Evolutionary conservation across 2,888 invertebrate species (phyloP).

Genomic region (Sisyra nigra): DNA sequence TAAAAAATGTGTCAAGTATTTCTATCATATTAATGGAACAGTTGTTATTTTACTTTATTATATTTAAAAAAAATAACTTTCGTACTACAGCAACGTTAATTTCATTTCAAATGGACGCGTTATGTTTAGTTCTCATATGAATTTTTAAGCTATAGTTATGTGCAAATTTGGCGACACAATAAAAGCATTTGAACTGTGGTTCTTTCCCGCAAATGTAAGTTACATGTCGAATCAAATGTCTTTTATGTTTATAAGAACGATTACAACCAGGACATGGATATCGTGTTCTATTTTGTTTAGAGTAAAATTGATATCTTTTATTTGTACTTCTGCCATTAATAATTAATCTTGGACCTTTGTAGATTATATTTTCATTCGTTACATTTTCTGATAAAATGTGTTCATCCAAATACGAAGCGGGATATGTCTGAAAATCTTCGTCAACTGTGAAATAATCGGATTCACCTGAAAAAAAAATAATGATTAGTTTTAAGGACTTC

Average conservation of each 20-base stretch:
- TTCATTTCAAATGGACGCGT: conserved; percentile 1
- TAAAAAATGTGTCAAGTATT: not conserved
- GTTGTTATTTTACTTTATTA: no score
- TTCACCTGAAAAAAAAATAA: conserved; percentile 4
- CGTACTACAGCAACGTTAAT: no score
- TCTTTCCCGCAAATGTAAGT: conserved; percentile 40
- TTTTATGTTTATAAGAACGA: conserved; percentile 40
- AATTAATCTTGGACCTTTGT: conserved; percentile 5
- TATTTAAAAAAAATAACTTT: no score
- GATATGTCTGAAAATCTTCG: conserved; percentile 3
- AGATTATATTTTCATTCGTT: conserved; percentile 7
- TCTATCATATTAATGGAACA: not conserved
- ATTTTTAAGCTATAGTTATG: conserved; percentile 57
- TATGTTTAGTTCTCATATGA: conserved; percentile 48
- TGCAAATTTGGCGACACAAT: conserved; percentile 58
- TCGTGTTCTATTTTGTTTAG: not conserved
- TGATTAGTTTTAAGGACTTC: not conserved
- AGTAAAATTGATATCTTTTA: not conserved
- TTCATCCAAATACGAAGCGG: conserved; percentile 1
- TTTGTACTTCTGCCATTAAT: not conserved
- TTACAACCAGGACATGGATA: conserved; percentile 37
- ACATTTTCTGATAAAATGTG: not conserved
- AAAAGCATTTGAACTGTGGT: conserved; percentile 56
- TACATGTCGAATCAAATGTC: conserved; percentile 40
- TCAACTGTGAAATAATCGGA: conserved; percentile 1